Base-by-base conservation (phyloP, 1,140 invertebrate genomes). In the Zaprionus gabonicus region DNA sequence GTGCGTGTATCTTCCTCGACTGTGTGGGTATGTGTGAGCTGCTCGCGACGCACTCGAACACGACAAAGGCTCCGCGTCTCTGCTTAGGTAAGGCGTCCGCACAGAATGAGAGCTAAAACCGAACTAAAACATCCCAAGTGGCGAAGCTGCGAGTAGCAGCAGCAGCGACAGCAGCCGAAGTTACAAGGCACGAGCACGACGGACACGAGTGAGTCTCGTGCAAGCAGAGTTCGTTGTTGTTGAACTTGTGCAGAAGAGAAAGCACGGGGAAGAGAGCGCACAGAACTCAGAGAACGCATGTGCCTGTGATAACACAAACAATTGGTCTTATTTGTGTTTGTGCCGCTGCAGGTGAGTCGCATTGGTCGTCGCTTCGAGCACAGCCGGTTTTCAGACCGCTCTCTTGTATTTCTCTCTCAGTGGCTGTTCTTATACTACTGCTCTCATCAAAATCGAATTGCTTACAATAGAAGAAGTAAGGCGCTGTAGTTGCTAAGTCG, bases 101-200 rank as follows among this genome's bases (percentile, higher is more conserved):
- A 79, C 84, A 80, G 85, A 84, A 90, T 84, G 85, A 88, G 84
- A 90, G 84, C 84, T 88, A 88, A 88, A 88, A 88, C 81, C 85
- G 84, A 88, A 88, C 84, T 88, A 88, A 87, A 88, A 84, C 77
- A 71, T 87, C 60, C 66, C 49, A 68, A 64, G 46, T 59, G 75
- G 36, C 71, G 49, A 75, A 63, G 63, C 62, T 60, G 44, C 51
- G 56, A 69, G 74, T 28, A 41, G 13, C 67, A 63, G 46, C 57
- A 49, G 55, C 73, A 62, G 46, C 70, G 64, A 36, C 71, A 59
- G 72, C 64, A 68, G 51, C 51, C 63, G 64, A 62, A 38, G 49
- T 38, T 23, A 49, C 25, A 20, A 20, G 23, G 31, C 41, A 58
- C 65, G 55, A 58, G 10, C 28, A 53, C 28, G 27, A 56, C 41